phyloP scores from a whole-genome alignment of 2,113 vertebrate genomes.

The Potamarius usumacintae region DNA sequence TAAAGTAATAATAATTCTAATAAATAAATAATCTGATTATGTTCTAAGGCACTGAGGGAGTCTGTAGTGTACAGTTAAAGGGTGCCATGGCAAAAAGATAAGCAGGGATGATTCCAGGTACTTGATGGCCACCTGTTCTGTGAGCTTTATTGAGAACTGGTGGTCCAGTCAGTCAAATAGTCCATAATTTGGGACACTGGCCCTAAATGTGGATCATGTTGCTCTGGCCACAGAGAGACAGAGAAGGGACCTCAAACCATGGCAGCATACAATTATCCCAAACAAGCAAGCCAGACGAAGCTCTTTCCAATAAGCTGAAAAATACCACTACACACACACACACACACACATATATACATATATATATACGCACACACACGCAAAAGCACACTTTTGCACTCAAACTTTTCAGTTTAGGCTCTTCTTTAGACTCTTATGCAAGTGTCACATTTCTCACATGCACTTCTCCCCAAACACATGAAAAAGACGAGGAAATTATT shows the following conservation, averaged over 20 bases:
- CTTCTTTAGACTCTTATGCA: slow-evolving; percentile 24
- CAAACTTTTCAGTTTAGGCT: background rate
- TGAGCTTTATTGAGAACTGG: slow-evolving; percentile 19
- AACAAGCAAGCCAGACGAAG: slow-evolving; percentile 76
- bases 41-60: background rate
- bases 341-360: too few relatives aligned
- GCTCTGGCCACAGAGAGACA: slow-evolving; percentile 77
- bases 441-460: slow-evolving; percentile 24
- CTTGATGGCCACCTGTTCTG: background rate
- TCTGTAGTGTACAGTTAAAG: background rate
- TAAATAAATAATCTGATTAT: background rate
- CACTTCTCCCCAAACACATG: slow-evolving; percentile 34
- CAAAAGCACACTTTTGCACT: slow-evolving; percentile 36
- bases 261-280: slow-evolving; percentile 78
- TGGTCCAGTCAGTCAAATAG: slow-evolving; percentile 17
- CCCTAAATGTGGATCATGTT: slow-evolving; percentile 76
- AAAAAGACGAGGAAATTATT: background rate
- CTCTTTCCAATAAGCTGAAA: slow-evolving; percentile 69
- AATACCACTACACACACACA: slow-evolving; percentile 70
- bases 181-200: slow-evolving; percentile 64
- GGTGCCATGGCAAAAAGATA: background rate
- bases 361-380: too few relatives aligned
- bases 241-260: slow-evolving; percentile 77
- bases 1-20: background rate
- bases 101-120: background rate